Evolutionary conservation across 2,888 invertebrate genomes (phyloP).

Genomic region (Perizoma affinitatum): DNA sequence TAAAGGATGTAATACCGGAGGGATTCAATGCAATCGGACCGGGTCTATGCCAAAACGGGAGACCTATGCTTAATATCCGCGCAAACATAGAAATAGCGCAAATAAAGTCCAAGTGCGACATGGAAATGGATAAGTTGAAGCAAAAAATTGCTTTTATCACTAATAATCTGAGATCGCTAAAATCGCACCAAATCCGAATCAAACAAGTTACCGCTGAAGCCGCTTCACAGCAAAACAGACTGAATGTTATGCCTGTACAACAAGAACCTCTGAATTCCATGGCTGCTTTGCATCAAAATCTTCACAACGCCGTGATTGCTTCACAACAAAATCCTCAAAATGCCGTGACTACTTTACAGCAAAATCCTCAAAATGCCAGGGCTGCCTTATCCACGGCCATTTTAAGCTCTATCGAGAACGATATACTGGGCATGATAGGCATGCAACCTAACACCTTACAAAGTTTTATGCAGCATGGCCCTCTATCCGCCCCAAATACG

Average conservation of each 20-base stretch:
- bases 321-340: not conserved
- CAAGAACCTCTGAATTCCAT: too few relatives aligned
- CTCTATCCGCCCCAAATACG: not conserved
- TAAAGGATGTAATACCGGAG: not conserved
- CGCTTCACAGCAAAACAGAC: not conserved
- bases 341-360: too few relatives aligned
- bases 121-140: not conserved
- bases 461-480: not conserved
- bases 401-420: slow-evolving; percentile 6
- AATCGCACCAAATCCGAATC: not conserved
- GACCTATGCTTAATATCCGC: not conserved
- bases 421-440: slow-evolving; percentile 1
- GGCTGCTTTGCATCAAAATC: too few relatives aligned
- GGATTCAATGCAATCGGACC: slow-evolving; percentile 3
- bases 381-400: not conserved
- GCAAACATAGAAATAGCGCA: not conserved
- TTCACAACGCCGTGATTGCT: not conserved
- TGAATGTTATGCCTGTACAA: too few relatives aligned
- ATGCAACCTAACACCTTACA: not conserved
- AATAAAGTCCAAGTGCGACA: not conserved
- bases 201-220: not conserved
- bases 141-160: not conserved
- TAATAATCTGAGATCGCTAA: not conserved
- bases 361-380: not conserved
- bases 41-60: not conserved